Evolutionary conservation across 2,888 invertebrate genomes (phyloP), one percentile per base, ranked within the genome.

Genomic region (Coenonympha arcania): DNA sequence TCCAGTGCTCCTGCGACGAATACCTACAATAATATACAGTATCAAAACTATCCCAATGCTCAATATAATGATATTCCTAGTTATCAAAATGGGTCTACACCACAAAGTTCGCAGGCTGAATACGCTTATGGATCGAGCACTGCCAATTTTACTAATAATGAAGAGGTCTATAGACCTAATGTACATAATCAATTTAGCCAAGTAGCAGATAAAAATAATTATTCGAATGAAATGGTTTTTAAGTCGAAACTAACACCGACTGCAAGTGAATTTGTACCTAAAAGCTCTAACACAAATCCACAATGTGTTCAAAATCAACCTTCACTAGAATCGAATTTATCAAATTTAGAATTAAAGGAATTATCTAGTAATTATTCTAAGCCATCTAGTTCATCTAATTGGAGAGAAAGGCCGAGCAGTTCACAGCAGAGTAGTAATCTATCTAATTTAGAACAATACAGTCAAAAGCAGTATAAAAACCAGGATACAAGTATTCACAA

Each of bases 181-280:
- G 58, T 61, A 26, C 75, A 73, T 56, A 67, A 48, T 49, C 71
- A 73, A 48, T 71, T 70, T 51, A 69, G 63, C 45, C 50, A 62
- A 52, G 59, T 46, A 41, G 30, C 58, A 47, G 69, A 71, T n/a
- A 52, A 68, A 30, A 66, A 56, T 62, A 58, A 62, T 37, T 76
- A 70, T 56, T 56, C 70, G 34, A 77, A 71, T 66, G 75, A 79
- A 43, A 63, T 80, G 61, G 72, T 79, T 55, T 69, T 76, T 43
- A 80, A 79, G 58, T 89, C 89, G 28, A 89, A 85, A 60, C 73
- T 89, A 33, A 88, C 89, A 48, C 75, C 88, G 9, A 88, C 87
- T 36, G 89, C 89, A 15, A 84, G 75, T 53, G 89, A 89, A 70
- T 89, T 89, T 79, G 80, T 88, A 57, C 89, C 89, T 50, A 88